These are phyloP conservation scores for Lepidocyrtoides sp. DNA, from an alignment of 2,888 invertebrate genomes.

Conservation along the genomic window DNA sequence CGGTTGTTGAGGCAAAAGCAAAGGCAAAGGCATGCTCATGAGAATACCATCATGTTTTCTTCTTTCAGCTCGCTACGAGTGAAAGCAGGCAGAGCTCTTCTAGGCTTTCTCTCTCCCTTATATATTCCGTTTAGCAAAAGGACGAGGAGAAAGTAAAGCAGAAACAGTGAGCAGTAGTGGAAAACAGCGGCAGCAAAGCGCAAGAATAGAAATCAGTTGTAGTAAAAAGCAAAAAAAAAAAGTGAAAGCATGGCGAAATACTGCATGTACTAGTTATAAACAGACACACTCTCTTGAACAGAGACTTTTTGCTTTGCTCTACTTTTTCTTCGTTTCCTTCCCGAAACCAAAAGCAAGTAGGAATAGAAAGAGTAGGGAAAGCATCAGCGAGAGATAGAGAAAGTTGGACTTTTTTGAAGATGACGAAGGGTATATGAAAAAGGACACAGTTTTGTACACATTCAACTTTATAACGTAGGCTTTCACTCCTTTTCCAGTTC, in stretches of 20 bases:
- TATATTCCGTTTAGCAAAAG: neutral
- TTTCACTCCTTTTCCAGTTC: conserved; percentile 27
- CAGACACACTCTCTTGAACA: conserved; percentile 8
- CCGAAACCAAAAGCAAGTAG: neutral
- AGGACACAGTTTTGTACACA: conserved; percentile 10
- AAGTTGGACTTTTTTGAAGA: conserved; percentile 8
- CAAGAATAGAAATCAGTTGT: conserved; percentile 22
- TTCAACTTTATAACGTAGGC: neutral
- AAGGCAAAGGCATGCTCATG: conserved; percentile 11
- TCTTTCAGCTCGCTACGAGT: conserved; percentile 13
- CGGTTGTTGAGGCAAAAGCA: neutral
- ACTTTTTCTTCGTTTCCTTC: conserved; percentile 23
- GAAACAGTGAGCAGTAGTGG: neutral
- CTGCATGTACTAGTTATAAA: conserved; percentile 13
- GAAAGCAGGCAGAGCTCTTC: conserved; percentile 26
- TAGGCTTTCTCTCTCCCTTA: neutral
- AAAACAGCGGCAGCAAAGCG: neutral
- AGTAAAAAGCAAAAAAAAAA: neutral
- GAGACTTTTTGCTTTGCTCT: conserved; percentile 16
- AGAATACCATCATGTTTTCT: conserved; percentile 47
- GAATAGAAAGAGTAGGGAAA: neutral
- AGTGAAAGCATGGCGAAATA: conserved; percentile 4
- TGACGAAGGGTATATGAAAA: conserved; percentile 40
- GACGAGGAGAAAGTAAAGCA: conserved; percentile 8
- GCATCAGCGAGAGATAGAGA: neutral